These are phyloP conservation scores for Siniperca obscura DNA, from an alignment of 2,797 vertebrate species.

Conservation along the genomic window DNA sequence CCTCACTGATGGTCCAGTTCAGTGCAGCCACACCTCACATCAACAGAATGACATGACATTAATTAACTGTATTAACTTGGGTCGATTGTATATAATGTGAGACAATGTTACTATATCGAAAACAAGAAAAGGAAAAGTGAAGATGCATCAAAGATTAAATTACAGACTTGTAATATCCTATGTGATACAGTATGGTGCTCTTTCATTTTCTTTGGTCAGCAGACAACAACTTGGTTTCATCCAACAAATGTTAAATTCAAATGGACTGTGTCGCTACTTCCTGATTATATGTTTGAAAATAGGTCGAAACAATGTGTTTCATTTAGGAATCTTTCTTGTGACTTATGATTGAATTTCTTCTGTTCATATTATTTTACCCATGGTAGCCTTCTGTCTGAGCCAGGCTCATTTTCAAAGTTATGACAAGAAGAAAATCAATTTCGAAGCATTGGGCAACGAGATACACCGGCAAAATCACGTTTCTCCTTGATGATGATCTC, in stretches of 20 bases:
- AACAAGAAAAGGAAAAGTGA: not conserved
- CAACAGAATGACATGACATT: not conserved
- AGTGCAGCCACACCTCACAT: not conserved
- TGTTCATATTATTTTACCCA: not conserved
- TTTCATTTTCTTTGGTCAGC: conserved; percentile 2
- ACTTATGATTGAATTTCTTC: not conserved
- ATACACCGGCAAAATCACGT: not conserved
- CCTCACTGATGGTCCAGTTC: not conserved
- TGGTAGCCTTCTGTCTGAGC: too few species aligned
- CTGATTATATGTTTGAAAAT: too few species aligned
- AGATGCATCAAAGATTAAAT: conserved; percentile 12
- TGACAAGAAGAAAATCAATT: too few species aligned
- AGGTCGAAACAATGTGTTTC: too few species aligned
- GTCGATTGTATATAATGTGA: not conserved
- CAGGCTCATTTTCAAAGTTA: too few species aligned
- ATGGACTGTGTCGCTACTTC: too few species aligned
- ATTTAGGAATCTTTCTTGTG: not conserved
- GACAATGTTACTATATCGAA: not conserved
- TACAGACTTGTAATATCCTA: conserved; percentile 21
- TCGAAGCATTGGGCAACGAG: too few species aligned
- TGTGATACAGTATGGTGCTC: not conserved
- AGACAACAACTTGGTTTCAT: not conserved
- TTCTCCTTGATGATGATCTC: not conserved
- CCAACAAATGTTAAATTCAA: not conserved
- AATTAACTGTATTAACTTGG: not conserved